phyloP scores from a whole-genome alignment of 2,888 invertebrate genomes.

The Ectobius pallidus region DNA sequence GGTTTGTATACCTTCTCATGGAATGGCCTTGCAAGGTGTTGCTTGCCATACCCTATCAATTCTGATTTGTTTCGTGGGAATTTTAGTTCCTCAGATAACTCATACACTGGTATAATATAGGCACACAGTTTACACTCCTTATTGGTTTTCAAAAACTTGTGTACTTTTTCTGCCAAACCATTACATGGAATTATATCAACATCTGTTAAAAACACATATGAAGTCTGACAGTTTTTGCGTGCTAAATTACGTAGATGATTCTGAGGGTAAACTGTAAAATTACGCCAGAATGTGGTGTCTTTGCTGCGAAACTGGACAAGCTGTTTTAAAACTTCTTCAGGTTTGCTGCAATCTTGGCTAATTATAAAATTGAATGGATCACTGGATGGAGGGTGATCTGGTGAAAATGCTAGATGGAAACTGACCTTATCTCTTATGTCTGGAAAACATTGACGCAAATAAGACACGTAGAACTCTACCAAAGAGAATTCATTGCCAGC shows the following conservation, averaged over 20 bases:
- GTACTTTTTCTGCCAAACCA: slow-evolving; percentile 46
- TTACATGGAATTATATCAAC: slow-evolving; percentile 52
- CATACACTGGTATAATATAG: slow-evolving; percentile 54
- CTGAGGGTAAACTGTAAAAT: slow-evolving; percentile 50
- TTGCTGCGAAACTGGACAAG: slow-evolving; percentile 46
- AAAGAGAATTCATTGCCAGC: slow-evolving; percentile 49
- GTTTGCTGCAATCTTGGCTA: not conserved
- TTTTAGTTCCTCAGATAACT: slow-evolving; percentile 47
- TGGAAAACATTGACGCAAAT: slow-evolving; percentile 50
- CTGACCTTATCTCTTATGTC: slow-evolving; percentile 47
- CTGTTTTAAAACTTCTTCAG: not conserved
- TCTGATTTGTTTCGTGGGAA: slow-evolving; percentile 50
- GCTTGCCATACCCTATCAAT: slow-evolving; percentile 49
- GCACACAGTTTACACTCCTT: slow-evolving; percentile 48
- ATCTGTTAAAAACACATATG: slow-evolving; percentile 51
- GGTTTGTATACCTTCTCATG: slow-evolving; percentile 52
- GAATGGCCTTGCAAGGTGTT: slow-evolving; percentile 51
- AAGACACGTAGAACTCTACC: slow-evolving; percentile 48
- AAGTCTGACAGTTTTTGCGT: slow-evolving; percentile 49
- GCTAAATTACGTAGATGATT: slow-evolving; percentile 54
- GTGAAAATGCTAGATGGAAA: slow-evolving; percentile 50
- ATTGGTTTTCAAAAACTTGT: slow-evolving; percentile 41
- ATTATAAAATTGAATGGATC: slow-evolving; percentile 17
- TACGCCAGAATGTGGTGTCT: slow-evolving; percentile 29
- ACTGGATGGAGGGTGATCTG: slow-evolving; percentile 46